Percentiles rank a stretch among this genome's conserved stretches.
Evolutionary conservation across 2,888 invertebrate genomes (phyloP).

Genomic region (Lapara coniferarum): DNA sequence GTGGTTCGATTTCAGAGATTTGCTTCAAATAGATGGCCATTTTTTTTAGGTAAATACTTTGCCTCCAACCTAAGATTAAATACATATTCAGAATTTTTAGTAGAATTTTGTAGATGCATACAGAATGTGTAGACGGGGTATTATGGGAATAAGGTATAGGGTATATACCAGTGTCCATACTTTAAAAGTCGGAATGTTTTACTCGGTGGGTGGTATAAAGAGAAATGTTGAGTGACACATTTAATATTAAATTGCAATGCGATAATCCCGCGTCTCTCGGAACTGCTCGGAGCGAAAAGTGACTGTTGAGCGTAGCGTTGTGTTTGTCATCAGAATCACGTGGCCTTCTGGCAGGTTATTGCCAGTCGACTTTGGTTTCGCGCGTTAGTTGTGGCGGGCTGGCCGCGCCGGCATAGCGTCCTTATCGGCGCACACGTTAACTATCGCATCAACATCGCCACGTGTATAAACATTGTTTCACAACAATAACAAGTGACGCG

Average conservation of each 20-base stretch:
- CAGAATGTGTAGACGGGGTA: too few species aligned
- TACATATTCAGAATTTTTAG: too few species aligned
- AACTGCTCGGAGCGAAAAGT: constrained; percentile 52
- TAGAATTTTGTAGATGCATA: too few species aligned
- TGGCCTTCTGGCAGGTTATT: constrained; percentile 74
- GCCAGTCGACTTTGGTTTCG: constrained; percentile 65
- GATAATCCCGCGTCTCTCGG: constrained; percentile 32
- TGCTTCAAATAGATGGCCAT: too few species aligned
- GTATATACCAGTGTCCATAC: neutral
- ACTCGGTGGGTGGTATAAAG: neutral
- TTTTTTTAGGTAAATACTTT: too few species aligned
- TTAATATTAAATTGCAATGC: constrained; percentile 20
- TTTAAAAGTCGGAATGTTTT: neutral
- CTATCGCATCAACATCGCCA: constrained; percentile 72
- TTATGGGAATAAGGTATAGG: too few species aligned
- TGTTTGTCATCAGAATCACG: constrained; percentile 80
- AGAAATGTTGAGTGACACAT: neutral
- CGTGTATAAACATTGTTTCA: constrained; percentile 82
- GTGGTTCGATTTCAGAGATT: too few species aligned
- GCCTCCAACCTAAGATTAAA: too few species aligned
- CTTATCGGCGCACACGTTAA: constrained; percentile 68
- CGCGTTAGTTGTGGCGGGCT: constrained; percentile 75
- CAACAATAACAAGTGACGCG: constrained; percentile 77
- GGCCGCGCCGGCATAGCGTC: constrained; percentile 69
- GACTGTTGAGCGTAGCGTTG: constrained; percentile 55